These are phyloP conservation scores for Emydocephalus ijimae DNA, from an alignment of 2,113 vertebrate species.

Conservation along the genomic window DNA sequence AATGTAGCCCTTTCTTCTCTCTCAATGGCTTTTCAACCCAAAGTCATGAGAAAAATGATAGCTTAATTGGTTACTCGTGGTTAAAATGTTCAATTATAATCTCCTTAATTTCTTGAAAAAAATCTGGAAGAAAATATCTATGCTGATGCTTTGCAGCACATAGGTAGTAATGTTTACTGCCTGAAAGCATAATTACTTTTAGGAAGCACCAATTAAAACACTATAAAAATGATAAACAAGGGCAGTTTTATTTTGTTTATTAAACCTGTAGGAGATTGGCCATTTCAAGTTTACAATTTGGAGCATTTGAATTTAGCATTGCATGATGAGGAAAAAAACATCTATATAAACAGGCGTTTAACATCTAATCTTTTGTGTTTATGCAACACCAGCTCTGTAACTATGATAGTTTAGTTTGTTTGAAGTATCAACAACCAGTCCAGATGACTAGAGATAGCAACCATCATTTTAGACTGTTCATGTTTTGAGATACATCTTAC, in stretches of 20 bases:
- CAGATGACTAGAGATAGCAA: neutral
- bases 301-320: neutral
- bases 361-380: conserved; percentile 11
- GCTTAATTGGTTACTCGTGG: conserved; percentile 17
- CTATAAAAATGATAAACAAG: neutral
- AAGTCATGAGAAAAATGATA: neutral
- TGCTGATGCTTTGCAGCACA: too few relatives aligned
- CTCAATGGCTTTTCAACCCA: neutral
- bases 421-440: conserved; percentile 2
- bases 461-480: neutral
- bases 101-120: neutral
- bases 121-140: neutral
- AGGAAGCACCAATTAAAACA: neutral
- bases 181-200: neutral
- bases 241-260: neutral
- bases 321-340: neutral
- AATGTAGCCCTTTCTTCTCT: neutral
- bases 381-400: conserved; percentile 15
- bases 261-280: neutral
- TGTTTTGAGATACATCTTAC: neutral
- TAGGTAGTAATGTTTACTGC: neutral
- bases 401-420: neutral
- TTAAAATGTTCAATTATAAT: conserved; percentile 3
- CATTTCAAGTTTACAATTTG: neutral
- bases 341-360: neutral